Evolutionary conservation across 1,140 invertebrate genomes (phyloP), one percentile per base, ranked within the genome.

Genomic region (Colletes gigas): DNA sequence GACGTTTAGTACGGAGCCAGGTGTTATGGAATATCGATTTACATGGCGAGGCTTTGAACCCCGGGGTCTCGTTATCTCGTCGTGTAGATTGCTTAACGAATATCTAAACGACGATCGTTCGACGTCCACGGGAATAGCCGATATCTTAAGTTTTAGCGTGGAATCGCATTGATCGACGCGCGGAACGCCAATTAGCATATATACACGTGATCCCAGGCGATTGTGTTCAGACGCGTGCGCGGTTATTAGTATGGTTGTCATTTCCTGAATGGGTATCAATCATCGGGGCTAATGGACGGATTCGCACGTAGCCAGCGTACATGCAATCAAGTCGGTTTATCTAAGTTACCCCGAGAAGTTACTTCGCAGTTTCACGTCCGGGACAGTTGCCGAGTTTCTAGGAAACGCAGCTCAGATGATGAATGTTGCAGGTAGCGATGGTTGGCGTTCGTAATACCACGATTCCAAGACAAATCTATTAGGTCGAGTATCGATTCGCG

Each of bases 31-130:
- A 63, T 41, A 78, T 54, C 47, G 47, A 78, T 71, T 71, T 10
- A 19, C 12, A 19, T 5, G 41, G 15, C 1, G 3, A 4, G n/a
- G 50, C 9, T 50, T 50, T 9, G 50, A 12, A 50, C 30, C 39
- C 14, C 52, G n/a, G 17, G 14, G 60, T 65, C 73, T 50, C 9
- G 67, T 78, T 70, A 62, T 78, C 76, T 59, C 21, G 17, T 44
- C 66, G 17, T 9, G 3, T 0, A 19, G 52, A 57, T 50, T 52
- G 55, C 66, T 52, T 44, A 39, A 15, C 7, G 14, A 8, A 19
- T 74, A 74, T 74, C 72, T 74, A 57, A 78, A 62, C 57, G 47
- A 9, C 21, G 47, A 71, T 71, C 76, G 47, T 71, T 78, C 19
- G 39, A 15, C 15, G 63, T 4, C 41, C 3, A 60, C 0, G 4